Conservation (phyloP, 2,113 vertebrate species). For the Callopanchax toddi region DNA sequence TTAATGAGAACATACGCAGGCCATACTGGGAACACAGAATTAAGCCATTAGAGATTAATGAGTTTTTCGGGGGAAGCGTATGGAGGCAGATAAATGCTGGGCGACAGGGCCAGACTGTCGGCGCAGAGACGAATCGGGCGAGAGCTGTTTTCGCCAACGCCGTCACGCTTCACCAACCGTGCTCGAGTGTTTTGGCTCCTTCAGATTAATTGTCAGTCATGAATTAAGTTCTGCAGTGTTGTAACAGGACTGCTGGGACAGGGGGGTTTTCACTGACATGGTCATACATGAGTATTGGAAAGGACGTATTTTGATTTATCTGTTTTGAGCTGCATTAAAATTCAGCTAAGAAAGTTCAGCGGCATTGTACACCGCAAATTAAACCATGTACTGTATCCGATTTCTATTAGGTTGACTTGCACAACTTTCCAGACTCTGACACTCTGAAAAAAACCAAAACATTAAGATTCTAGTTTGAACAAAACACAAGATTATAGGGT, state of each 20-base stretch:
- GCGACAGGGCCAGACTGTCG: slow-evolving; percentile 55
- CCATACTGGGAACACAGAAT: slow-evolving; percentile 61
- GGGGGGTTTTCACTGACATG: slow-evolving; percentile 33
- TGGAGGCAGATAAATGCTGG: slow-evolving; percentile 62
- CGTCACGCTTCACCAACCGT: slow-evolving; percentile 53
- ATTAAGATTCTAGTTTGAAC: slow-evolving; percentile 2
- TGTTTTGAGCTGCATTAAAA: slow-evolving; percentile 38
- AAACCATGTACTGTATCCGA: slow-evolving; percentile 26
- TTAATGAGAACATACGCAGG: slow-evolving; percentile 69
- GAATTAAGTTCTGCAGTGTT: slow-evolving; percentile 64
- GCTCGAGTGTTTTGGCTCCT: slow-evolving; percentile 60
- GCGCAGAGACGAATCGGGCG: slow-evolving; percentile 54
- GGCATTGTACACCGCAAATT: slow-evolving; percentile 14
- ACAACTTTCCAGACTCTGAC: slow-evolving; percentile 7
- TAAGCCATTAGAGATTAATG: slow-evolving; percentile 75
- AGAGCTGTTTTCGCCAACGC: slow-evolving; percentile 45
- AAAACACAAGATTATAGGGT: slow-evolving; percentile 18
- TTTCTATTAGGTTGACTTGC: slow-evolving; percentile 48
- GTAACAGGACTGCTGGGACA: slow-evolving; percentile 24
- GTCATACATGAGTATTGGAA: slow-evolving; percentile 21
- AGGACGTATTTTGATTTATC: slow-evolving; percentile 45
- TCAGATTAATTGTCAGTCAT: slow-evolving; percentile 77
- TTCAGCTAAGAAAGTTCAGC: slow-evolving; percentile 30
- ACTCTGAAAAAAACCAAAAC: slow-evolving; percentile 15
- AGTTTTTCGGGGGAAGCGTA: slow-evolving; percentile 50